phyloP scores from a whole-genome alignment of 1,140 invertebrate genomes.

The Drosophila teissieri region DNA sequence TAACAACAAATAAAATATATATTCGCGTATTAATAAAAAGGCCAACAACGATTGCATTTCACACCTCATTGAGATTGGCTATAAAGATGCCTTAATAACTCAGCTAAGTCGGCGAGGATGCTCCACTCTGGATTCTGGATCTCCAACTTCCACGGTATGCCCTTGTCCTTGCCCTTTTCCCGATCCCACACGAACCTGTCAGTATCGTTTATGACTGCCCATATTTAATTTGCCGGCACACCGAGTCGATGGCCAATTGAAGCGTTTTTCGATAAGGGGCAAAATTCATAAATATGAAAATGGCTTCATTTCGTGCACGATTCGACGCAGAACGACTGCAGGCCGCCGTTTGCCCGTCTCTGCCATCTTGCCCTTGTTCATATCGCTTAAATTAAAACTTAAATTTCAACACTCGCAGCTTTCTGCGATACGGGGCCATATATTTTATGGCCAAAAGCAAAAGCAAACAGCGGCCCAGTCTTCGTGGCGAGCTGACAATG shows the following conservation, averaged over 20 bases:
- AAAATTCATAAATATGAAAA: constrained; percentile 83
- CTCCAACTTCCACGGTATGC: background rate
- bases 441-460: constrained; percentile 65
- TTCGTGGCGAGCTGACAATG: constrained; percentile 71
- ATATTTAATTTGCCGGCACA: constrained; percentile 73
- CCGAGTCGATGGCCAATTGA: constrained; percentile 73
- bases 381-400: constrained; percentile 83
- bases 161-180: background rate
- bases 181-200: constrained; percentile 45
- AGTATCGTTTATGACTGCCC: constrained; percentile 82
- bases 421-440: constrained; percentile 63
- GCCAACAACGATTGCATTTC: constrained; percentile 81
- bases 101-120: constrained; percentile 63
- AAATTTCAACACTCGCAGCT: constrained; percentile 78
- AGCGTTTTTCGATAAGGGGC: constrained; percentile 75
- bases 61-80: constrained; percentile 84
- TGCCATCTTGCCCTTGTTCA: constrained; percentile 54
- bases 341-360: constrained; percentile 14
- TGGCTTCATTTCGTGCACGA: constrained; percentile 72
- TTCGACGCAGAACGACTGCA: constrained; percentile 7
- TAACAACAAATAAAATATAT: constrained; percentile 71
- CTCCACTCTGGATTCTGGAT: background rate
- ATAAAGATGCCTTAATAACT: constrained; percentile 84
- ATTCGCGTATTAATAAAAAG: constrained; percentile 82
- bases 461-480: constrained; percentile 33